Base-by-base conservation (phyloP, 1,140 invertebrate genomes). In the Brachionus manjavacas region DNA sequence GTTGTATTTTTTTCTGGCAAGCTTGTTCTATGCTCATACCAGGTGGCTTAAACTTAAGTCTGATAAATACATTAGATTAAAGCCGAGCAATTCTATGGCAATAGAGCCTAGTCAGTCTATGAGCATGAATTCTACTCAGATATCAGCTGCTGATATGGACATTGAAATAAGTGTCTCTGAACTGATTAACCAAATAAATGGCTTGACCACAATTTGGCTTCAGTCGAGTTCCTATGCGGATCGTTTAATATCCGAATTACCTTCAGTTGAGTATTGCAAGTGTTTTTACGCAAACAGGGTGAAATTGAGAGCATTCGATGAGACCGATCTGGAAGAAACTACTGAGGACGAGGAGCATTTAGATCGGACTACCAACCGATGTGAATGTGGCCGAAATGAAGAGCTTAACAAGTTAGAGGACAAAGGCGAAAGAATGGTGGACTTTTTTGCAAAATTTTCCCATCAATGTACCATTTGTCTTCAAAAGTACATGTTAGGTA, bases 121-220 rank as follows among this genome's bases (percentile, higher is more conserved):
- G 1, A 72, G 3, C 39, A n/a, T n/a, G 9, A 31, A 28, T 1
- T 0, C 9, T 31, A 31, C 35, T 31, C 46, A 55, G 12, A 20
- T 16, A 9, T 80, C 20, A 1, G 14, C 41, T n/a, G 12, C 9
- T 35, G 79, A 81, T 64, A 31, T 81, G 9, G 79, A 81, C 39
- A 39, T 68, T 3, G 79, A 81, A 64, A 81, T 81, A 81, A 81
- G 52, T 23, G 79, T 64, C 9, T 81, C 79, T 28, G 79, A 81
- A 64, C 64, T 81, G 25, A 81, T 81, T 6, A 68, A 64, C 12
- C 79, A 81, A 81, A 81, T 81, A 81, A 81, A 81, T 68, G 79
- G 79, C 16, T 14, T 68, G 52, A 81, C 79, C 11, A 81, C 79
- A 8, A 81, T 81, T 20, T 81, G 79, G 79, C 31, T 81, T 64